A percentile compares a stretch with the other conserved stretches of the same genome.
Conservation (phyloP, 2,888 invertebrate species). For the Dryococelus australis region DNA sequence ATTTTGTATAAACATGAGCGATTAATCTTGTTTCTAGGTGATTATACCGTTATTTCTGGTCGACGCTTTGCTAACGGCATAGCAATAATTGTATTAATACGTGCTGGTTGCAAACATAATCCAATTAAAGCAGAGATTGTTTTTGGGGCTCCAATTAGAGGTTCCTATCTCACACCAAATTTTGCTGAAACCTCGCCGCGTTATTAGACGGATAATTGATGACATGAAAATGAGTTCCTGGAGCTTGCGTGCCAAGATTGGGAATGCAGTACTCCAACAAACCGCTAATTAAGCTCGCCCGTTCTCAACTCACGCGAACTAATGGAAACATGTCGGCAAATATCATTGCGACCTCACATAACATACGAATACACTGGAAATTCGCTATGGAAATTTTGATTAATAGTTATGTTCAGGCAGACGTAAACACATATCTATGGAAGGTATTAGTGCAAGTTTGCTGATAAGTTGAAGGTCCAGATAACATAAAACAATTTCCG, state of each 20-base stretch:
- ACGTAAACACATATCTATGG: too few species aligned
- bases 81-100: neutral
- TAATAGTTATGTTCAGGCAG: too few species aligned
- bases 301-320: neutral
- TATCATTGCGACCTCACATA: neutral
- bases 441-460: too few species aligned
- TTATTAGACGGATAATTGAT: neutral
- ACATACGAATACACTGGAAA: too few species aligned
- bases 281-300: neutral
- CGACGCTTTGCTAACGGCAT: neutral
- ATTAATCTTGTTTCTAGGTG: too few species aligned
- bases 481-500: too few species aligned
- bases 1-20: too few species aligned
- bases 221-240: neutral
- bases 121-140: neutral
- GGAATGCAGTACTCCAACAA: neutral
- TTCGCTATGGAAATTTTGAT: too few species aligned
- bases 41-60: neutral
- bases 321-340: neutral
- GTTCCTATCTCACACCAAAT: neutral
- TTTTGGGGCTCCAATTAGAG: neutral
- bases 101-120: neutral
- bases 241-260: neutral
- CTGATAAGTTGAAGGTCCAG: too few species aligned
- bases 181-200: neutral